Base-by-base conservation (phyloP, 2,113 vertebrate species). In the Actenoides hombroni region DNA sequence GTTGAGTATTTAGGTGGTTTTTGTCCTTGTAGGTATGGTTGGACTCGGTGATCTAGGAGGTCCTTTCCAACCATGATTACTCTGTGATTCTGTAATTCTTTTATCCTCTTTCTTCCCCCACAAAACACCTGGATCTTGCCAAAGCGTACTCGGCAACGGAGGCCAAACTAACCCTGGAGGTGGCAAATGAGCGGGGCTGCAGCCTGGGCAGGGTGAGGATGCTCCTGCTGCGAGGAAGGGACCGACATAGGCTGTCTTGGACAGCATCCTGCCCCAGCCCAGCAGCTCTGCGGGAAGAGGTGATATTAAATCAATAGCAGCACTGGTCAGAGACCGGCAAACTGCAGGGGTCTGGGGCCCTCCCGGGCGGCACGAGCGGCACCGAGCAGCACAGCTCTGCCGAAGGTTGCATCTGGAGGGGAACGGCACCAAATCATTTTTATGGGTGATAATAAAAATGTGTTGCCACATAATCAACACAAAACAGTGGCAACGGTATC, bases 401-500 rank as follows among this genome's bases (percentile, higher is more conserved):
- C 1, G 6, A 84, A 76, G 74, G 84, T 88, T 64, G 13, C 90
- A 85, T 88, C 93, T 96, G 93, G 92, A 90, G 71, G 53, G 87
- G 92, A 94, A 86, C 13, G 7, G 88, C 74, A 96, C 96, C 96
- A 95, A 94, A 95, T 91, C 73, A 87, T 76, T 96, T 96, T 96
- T 96, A 96, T 94, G 92, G 80, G 65, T 59, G 92, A 91, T 92
- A 93, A 94, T 96, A 96, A 95, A 96, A 96, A 76, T 3, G 49
- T 94, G 96, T 96, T 96, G 92, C 95, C 95, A 96, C 94, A 94
- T 95, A 89, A 97, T 96, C 96, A 96, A 94, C 95, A 89, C 73
- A 87, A 61, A 96, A 93, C 95, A 84, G 96, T 96, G 96, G 95
- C 96, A 91, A 86, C 0, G 8, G 80, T 86, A 82, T 95, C 80